Evolutionary conservation across 2,113 vertebrate species (phyloP).

Genomic region (Pantherophis guttatus): DNA sequence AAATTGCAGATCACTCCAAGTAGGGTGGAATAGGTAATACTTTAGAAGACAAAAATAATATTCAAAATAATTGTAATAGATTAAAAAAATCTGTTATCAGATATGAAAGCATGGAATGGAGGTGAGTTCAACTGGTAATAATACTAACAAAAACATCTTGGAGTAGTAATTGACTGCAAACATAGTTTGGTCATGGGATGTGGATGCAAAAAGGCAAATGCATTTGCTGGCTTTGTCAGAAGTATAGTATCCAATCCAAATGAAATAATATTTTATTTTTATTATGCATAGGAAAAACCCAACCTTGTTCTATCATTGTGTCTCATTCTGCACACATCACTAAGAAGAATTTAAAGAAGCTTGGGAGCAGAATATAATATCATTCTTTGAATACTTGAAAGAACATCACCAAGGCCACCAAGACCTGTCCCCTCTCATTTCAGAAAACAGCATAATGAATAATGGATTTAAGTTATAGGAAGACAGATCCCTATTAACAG

Average conservation of each 20-base stretch:
- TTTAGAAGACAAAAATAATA: not conserved
- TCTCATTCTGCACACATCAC: not conserved
- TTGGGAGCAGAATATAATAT: not conserved
- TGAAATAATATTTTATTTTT: not conserved
- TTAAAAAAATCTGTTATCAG: not conserved
- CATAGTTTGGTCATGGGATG: not conserved
- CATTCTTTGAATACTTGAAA: not conserved
- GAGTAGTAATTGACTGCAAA: not conserved
- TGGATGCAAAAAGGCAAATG: not conserved
- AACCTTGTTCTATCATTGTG: not conserved
- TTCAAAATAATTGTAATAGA: not conserved
- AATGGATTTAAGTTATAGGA: not conserved
- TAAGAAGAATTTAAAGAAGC: not conserved
- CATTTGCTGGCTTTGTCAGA: not conserved
- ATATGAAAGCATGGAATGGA: not conserved
- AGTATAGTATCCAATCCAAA: not conserved
- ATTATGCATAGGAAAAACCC: not conserved
- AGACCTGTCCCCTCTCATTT: not conserved
- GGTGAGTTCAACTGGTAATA: not conserved
- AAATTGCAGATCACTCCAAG: not conserved
- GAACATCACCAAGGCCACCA: not conserved
- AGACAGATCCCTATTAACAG: not conserved
- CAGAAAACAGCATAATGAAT: not conserved
- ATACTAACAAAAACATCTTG: not conserved
- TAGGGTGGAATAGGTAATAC: not conserved